Conservation (phyloP, 2,888 invertebrate genomes). For the Hirtodrosophila confusa region DNA sequence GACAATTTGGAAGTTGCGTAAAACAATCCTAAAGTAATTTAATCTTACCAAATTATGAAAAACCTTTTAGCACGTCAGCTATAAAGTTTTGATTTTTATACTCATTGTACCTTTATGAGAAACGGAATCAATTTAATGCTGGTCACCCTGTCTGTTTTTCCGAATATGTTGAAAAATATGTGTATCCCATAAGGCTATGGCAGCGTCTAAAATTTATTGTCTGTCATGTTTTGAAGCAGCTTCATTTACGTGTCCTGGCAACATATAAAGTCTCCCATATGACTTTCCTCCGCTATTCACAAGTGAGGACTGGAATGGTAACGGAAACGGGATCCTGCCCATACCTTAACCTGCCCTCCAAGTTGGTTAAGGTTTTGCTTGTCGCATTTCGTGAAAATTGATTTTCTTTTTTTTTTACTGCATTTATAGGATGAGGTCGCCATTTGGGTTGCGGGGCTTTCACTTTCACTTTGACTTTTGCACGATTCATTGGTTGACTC, state of each 20-base stretch:
- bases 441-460: constrained; percentile 48
- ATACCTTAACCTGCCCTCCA: constrained; percentile 1
- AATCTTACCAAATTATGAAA: too few species aligned
- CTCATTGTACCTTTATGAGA: too few species aligned
- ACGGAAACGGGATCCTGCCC: constrained; percentile 32
- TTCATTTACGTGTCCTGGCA: constrained; percentile 54
- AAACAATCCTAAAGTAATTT: too few species aligned
- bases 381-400: constrained; percentile 67
- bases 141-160: too few species aligned
- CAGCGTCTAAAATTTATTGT: constrained; percentile 71
- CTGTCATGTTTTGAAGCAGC: constrained; percentile 59
- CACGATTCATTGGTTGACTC: constrained; percentile 44
- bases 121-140: too few species aligned
- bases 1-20: too few species aligned
- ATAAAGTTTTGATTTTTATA: too few species aligned
- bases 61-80: too few species aligned
- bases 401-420: constrained; percentile 62
- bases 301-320: neutral
- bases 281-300: constrained; percentile 1
- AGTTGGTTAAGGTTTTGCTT: constrained; percentile 9
- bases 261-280: constrained; percentile 34
- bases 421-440: constrained; percentile 54
- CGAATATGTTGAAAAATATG: neutral
- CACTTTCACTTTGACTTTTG: constrained; percentile 51
- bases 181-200: constrained; percentile 53